Base-by-base conservation (phyloP, 2,797 vertebrate genomes). In the Eulemur mongoz region DNA sequence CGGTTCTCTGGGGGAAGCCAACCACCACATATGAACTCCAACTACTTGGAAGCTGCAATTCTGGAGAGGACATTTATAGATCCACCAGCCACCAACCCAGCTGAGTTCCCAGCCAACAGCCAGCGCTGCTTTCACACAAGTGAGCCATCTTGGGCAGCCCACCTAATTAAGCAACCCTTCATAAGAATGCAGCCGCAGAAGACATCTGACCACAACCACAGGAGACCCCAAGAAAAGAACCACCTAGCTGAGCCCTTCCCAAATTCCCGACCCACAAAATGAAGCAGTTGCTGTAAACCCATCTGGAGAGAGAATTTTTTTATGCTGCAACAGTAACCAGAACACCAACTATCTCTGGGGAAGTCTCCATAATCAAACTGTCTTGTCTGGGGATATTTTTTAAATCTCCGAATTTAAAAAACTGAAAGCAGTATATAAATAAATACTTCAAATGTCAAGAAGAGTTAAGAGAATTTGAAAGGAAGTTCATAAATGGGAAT, bases 61-160 rank as follows among this genome's bases (percentile, higher is more conserved):
- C 22, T 38, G 3, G 22, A 35, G n/a, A 40, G 65, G 63, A 72
- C 43, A 6, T 1, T 40, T 0, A 10, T 0, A 45, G 43, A 4
- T 32, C 57, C 75, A 52, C 18, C 25, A 50, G 52, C 45, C 50
- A 27, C 1, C 30, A 10, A 25, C 38, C n/a, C 50, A 25, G 59
- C 40, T 7, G 22, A 59, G 43, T 8, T 72, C 45, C n/a, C 48
- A 59, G 35, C 15, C 2, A 2, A 14, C 5, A 35, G 52, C 45
- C 54, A 57, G 25, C n/a, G n/a, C 65, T 30, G 17, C 32, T 43
- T 22, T 18, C 25, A 27, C 1, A 9, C 2, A 10, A 35, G 22
- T 7, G n/a, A 70, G 30, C 59, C 32, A 13, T 6, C 43, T 3
- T 48, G 14, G 30, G 40, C 2, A 1, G 54, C 35, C 30, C 35